Evolutionary conservation across 2,888 invertebrate species (phyloP).

Genomic region (Aradus depressus): DNA sequence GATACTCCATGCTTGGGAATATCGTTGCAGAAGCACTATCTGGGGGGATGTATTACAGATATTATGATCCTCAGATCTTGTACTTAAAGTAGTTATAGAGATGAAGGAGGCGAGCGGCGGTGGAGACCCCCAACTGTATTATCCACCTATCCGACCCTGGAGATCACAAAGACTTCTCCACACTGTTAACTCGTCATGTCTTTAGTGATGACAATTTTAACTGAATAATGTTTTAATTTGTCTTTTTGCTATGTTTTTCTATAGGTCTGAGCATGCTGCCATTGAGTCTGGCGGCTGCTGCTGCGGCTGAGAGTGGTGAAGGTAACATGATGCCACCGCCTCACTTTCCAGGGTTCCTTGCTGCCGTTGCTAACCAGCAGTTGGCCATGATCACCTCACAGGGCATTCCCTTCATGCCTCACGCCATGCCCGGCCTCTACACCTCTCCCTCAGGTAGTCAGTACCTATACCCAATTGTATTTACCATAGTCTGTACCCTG

Average conservation of each 20-base stretch:
- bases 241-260: slow-evolving; percentile 7
- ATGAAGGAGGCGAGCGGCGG: too few species aligned
- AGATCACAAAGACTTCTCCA: too few species aligned
- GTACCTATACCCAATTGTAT: neutral
- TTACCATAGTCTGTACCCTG: too few species aligned
- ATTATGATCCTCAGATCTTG: too few species aligned
- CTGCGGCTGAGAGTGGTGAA: slow-evolving; percentile 28
- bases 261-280: slow-evolving; percentile 30
- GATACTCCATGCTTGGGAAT: too few species aligned
- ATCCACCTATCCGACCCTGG: too few species aligned
- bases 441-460: slow-evolving; percentile 33
- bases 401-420: slow-evolving; percentile 41
- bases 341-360: slow-evolving; percentile 35
- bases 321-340: slow-evolving; percentile 28
- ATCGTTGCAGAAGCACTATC: too few species aligned
- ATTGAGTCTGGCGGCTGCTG: slow-evolving; percentile 33
- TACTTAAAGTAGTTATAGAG: too few species aligned
- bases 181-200: too few species aligned
- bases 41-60: too few species aligned
- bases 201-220: neutral
- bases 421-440: slow-evolving; percentile 40
- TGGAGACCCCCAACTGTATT: too few species aligned
- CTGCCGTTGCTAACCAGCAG: slow-evolving; percentile 40
- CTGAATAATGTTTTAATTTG: neutral
- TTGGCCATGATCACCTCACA: slow-evolving; percentile 42